Base-by-base conservation (phyloP, 92 coral and sea anemone species). In the Metridium senile region DNA sequence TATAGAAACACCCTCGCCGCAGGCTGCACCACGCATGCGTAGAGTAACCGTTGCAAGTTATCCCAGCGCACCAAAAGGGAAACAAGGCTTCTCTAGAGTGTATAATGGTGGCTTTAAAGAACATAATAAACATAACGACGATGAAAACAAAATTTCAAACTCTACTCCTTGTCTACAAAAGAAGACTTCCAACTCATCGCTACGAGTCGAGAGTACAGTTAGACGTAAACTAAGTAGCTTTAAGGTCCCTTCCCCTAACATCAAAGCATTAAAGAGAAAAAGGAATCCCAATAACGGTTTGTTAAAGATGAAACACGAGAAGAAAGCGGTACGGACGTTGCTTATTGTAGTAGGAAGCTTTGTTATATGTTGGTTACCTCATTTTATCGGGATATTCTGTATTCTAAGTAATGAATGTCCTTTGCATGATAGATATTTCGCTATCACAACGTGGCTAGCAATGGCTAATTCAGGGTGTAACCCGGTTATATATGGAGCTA, bases 391-490 rank as follows among this genome's bases (percentile, higher is more conserved):
- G 28, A 91, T 91, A 71, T 91, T 91, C 65, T 91, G 97, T 61
- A 61, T 91, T 3, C 56, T 91, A 18, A 62, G 59, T 7, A 71
- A 81, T 0, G 67, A 77, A 6, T 91, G 97, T 43, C 30, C 74
- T 19, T 91, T 93, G 97, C 93, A 91, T 0, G 89, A 89, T 26
- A 77, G 81, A 19, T 91, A 89, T 58, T 91, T 85, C 62, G 97
- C 97, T 27, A 58, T 86, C 11, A 91, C 97, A 16, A 91, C 97
- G 20, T 91, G 97, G 97, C 73, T 91, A 2, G 97, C 97, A 31
- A 91, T 91, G 97, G 31, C 88, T 23, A 91, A 91, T 77, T 89
- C 93, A n/a, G 97, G 91, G 31, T 91, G 97, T 35, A 91, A 91
- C 75, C 97, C 97, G 0, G 88, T 91, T 27, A 91, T 91, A 8